These are phyloP conservation scores for Delphinapterus leucas DNA, from an alignment of 2,113 vertebrate genomes.

Conservation along the genomic window DNA sequence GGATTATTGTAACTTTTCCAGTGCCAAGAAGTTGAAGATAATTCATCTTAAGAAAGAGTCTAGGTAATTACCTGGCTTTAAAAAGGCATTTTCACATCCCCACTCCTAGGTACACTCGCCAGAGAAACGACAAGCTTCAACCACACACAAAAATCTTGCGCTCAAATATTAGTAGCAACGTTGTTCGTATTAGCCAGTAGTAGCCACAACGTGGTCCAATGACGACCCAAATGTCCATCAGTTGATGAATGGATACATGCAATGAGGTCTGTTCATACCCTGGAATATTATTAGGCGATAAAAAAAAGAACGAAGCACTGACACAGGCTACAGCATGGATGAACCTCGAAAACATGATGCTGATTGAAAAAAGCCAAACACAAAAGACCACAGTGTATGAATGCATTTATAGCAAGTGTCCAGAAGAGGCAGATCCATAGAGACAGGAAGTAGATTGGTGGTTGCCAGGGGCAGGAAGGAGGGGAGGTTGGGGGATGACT, in stretches of 20 bases:
- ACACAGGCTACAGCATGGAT: fast-evolving
- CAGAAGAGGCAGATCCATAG: not conserved
- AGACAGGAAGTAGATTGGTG: no score
- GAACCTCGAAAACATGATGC: not conserved
- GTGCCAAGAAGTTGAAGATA: not conserved
- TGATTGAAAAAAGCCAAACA: not conserved
- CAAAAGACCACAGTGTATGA: fast-evolving
- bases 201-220: not conserved
- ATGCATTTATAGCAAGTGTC: not conserved
- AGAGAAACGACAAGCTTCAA: not conserved
- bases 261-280: fast-evolving
- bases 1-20: not conserved
- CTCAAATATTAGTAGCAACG: fast-evolving
- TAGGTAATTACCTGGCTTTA: fast-evolving
- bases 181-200: no score
- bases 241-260: fast-evolving
- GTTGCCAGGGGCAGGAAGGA: not conserved
- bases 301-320: no score
- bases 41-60: not conserved
- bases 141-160: not conserved
- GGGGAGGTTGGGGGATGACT: fast-evolving
- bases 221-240: fast-evolving
- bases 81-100: not conserved
- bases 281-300: fast-evolving
- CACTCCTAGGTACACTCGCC: not conserved